These are phyloP conservation scores for Mamestra brassicae DNA, from an alignment of 2,888 invertebrate species.

Conservation along the genomic window DNA sequence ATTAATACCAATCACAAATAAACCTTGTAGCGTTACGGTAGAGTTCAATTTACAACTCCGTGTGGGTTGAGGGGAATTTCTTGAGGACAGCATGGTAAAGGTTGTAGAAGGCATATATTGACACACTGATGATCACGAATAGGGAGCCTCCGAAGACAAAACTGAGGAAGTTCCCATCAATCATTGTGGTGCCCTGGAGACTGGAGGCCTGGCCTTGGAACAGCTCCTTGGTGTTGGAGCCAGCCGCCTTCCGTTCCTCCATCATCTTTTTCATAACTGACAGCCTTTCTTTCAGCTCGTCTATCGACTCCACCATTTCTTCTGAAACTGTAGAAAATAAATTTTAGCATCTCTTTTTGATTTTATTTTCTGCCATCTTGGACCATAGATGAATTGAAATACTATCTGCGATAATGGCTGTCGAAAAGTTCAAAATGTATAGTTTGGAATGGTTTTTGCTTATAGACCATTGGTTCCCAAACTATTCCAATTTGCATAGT, in stretches of 20 bases:
- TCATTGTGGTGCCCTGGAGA: conserved; percentile 92
- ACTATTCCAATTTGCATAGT: no score
- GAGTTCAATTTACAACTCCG: conserved; percentile 92
- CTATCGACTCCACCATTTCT: conserved; percentile 93
- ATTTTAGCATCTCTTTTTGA: neutral
- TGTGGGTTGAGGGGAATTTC: conserved; percentile 95
- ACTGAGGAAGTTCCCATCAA: conserved; percentile 95
- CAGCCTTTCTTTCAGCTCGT: conserved; percentile 94
- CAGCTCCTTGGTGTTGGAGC: conserved; percentile 86
- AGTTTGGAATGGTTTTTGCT: no score
- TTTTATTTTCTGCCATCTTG: no score
- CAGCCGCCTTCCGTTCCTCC: conserved; percentile 92
- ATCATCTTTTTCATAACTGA: conserved; percentile 95
- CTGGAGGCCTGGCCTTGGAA: conserved; percentile 87
- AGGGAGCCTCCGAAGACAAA: conserved; percentile 95
- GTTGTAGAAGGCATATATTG: conserved; percentile 96
- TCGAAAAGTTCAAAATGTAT: no score
- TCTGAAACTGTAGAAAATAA: conserved; percentile 78
- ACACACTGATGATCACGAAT: conserved; percentile 94
- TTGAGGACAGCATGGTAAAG: conserved; percentile 92
- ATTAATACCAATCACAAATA: conserved; percentile 56
- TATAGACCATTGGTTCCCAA: no score
- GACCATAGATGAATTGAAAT: no score
- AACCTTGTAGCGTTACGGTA: conserved; percentile 54
- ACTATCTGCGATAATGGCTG: no score